Evolutionary conservation across 2,888 invertebrate species (phyloP), one percentile per base, ranked within the genome.

Genomic region (Germaria angustata): DNA sequence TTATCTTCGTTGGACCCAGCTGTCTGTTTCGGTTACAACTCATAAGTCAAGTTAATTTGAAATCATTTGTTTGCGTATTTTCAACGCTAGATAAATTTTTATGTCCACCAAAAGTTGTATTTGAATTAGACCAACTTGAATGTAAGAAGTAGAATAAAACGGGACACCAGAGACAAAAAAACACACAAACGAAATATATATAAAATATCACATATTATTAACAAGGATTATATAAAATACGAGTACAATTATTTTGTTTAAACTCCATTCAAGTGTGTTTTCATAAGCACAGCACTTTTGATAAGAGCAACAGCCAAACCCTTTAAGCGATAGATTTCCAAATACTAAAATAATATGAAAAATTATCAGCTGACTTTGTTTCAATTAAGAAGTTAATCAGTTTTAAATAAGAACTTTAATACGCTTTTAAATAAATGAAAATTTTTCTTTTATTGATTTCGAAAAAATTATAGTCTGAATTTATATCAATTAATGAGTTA

Each of bases 31-130:
- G 87, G 88, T 88, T 89, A 88, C 88, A 88, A 87, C 86, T 88
- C 89, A 89, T 89, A 89, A 88, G 88, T 87, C 88, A 88, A 87
- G 86, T 89, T 89, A 88, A 89, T 89, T 88, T 87, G 84, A 81
- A 84, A 85, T 87, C 88, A 89, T 89, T 89, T 89, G 87, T 89
- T 87, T 86, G 80, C 85, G 85, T 85, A 89, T 87, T 88, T 87
- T 86, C 85, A 87, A 87, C 88, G 89, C 87, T 87, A 89, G 84
- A 89, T 89, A 87, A 87, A 84, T 82, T 82, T 82, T 71, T 79
- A 82, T 79, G 61, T 82, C 82, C 71, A 71, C 79, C 79, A 75
- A 71, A 79, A 82, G 57, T 66, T 57, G 22, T 41, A 51, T 17
- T 46, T 57, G 36, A 44, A 63, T 57, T 46, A 46, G 15, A 34